Percentiles rank a stretch among this genome's conserved stretches.
Evolutionary conservation across 2,797 vertebrate genomes (phyloP).

Genomic region (Iguana delicatissima): DNA sequence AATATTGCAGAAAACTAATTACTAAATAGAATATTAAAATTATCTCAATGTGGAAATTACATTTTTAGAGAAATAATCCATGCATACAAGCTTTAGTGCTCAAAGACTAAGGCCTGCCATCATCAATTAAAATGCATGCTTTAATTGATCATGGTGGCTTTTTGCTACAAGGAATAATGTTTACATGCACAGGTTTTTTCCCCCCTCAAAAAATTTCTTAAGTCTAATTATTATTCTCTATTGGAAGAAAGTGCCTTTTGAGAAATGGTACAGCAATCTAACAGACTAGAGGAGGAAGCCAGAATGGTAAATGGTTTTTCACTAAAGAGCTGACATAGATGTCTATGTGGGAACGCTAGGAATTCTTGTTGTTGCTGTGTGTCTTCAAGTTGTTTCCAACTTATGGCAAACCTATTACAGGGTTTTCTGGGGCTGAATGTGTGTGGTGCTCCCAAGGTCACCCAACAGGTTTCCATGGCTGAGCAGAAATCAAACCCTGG

Average conservation of each 20-base stretch:
- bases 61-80: neutral
- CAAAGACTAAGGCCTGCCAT: too few species aligned
- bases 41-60: neutral
- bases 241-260: neutral
- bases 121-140: too few species aligned
- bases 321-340: neutral
- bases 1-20: neutral
- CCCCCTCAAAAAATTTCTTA: neutral
- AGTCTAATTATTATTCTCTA: neutral
- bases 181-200: neutral
- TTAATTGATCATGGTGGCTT: neutral
- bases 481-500: too few species aligned
- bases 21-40: neutral
- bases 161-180: neutral
- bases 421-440: too few species aligned
- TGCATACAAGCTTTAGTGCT: too few species aligned
- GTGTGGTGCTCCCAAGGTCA: too few species aligned
- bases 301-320: neutral
- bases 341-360: too few species aligned
- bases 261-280: neutral
- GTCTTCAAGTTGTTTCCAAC: too few species aligned
- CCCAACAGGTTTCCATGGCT: too few species aligned
- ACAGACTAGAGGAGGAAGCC: neutral
- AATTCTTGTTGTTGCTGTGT: too few species aligned
- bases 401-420: too few species aligned